A percentile compares a stretch with the other conserved stretches of the same genome.
Evolutionary conservation across 2,888 invertebrate species (phyloP).

Genomic region (Trachelus stipa): DNA sequence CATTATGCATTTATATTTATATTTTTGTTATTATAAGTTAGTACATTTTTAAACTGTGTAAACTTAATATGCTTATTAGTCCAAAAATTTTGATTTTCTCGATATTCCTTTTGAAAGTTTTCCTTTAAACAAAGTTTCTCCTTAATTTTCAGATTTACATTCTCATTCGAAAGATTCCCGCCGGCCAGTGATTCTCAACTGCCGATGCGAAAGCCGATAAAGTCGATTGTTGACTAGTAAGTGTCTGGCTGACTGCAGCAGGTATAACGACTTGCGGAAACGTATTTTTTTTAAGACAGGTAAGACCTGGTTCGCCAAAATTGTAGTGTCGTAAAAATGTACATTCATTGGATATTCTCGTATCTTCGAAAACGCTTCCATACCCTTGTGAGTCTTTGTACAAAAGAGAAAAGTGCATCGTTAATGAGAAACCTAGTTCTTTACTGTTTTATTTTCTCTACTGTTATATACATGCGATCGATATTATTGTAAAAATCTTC

Average conservation of each 20-base stretch:
- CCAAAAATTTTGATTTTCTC: not conserved
- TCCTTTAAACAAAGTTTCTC: not conserved
- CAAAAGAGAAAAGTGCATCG: not conserved
- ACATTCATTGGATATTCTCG: not conserved
- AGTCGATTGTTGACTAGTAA: not conserved
- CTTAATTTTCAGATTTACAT: not conserved
- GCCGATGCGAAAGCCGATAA: slow-evolving; percentile 18
- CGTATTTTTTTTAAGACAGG: not conserved
- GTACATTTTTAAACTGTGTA: not conserved
- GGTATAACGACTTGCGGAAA: not conserved
- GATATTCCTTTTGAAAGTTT: not conserved
- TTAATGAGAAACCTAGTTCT: not conserved
- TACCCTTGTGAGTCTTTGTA: not conserved
- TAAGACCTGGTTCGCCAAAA: not conserved
- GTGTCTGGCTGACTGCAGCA: not conserved
- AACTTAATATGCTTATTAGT: not conserved
- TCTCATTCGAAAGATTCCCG: slow-evolving; percentile 27
- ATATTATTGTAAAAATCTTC: not conserved
- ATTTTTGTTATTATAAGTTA: not conserved
- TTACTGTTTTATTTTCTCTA: not conserved
- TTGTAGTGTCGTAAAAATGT: not conserved
- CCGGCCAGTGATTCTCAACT: slow-evolving; percentile 38
- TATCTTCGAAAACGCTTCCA: not conserved
- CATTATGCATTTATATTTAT: too few relatives aligned
- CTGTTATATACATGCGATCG: not conserved